Evolutionary conservation across 2,113 vertebrate species (phyloP).

Genomic region (Limanda limanda): DNA sequence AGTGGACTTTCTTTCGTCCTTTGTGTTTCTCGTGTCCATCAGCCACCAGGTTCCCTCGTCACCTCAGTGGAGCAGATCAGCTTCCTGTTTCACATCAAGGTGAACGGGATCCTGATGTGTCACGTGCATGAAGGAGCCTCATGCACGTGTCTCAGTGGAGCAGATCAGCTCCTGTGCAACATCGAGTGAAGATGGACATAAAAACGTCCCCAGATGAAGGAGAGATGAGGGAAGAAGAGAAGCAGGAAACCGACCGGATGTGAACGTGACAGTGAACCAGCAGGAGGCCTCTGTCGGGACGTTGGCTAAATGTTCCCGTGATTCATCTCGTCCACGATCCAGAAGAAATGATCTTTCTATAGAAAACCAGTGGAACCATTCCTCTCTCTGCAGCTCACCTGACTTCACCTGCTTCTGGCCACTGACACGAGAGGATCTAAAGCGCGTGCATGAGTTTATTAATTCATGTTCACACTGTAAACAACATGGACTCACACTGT

Average conservation of each 20-base stretch:
- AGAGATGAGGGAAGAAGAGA: too few relatives aligned
- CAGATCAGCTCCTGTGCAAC: slow-evolving; percentile 54
- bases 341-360: neutral
- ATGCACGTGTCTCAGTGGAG: slow-evolving; percentile 60
- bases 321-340: slow-evolving; percentile 6
- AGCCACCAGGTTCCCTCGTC: neutral
- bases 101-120: neutral
- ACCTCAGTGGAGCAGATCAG: slow-evolving; percentile 31
- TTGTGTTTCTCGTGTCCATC: neutral
- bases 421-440: too few relatives aligned
- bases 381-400: slow-evolving; percentile 8
- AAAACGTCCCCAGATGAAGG: slow-evolving; percentile 14
- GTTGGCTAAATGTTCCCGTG: too few relatives aligned
- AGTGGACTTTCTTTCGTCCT: neutral
- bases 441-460: too few relatives aligned
- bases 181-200: slow-evolving; percentile 35
- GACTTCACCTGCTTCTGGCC: too few relatives aligned
- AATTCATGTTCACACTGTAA: too few relatives aligned
- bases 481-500: too few relatives aligned
- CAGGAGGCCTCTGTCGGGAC: too few relatives aligned
- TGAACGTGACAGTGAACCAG: slow-evolving; percentile 3
- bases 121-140: slow-evolving; percentile 28
- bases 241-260: neutral
- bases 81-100: neutral
- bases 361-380: neutral